These are phyloP conservation scores for Oegoconia quadripuncta DNA, from an alignment of 2,888 invertebrate genomes.

Conservation along the genomic window DNA sequence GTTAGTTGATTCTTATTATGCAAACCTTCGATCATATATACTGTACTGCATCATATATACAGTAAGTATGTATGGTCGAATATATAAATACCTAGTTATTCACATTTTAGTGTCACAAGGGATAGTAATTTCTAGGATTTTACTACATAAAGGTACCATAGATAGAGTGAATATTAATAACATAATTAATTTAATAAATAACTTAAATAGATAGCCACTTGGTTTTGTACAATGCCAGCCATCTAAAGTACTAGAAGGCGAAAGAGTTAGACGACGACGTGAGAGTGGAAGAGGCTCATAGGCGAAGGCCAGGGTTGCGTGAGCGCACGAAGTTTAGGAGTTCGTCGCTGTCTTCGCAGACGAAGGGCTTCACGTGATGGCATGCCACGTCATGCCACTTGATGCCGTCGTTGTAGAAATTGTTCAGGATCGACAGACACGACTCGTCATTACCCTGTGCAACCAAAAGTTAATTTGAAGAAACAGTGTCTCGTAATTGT, in stretches of 20 bases:
- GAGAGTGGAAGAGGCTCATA: conserved; percentile 64
- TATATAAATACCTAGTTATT: not conserved
- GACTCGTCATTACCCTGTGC: conserved; percentile 92
- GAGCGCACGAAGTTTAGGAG: conserved; percentile 93
- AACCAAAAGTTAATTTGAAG: conserved; percentile 14
- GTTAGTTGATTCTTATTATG: no score
- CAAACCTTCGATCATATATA: no score
- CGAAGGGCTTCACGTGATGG: conserved; percentile 91
- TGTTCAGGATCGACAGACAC: conserved; percentile 92
- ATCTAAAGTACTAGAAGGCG: conserved; percentile 51
- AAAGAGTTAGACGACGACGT: conserved; percentile 18
- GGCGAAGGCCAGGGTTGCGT: conserved; percentile 90
- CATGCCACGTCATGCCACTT: conserved; percentile 94
- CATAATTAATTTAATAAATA: conserved; percentile 60
- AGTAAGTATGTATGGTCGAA: no score
- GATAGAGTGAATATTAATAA: conserved; percentile 25
- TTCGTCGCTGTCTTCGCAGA: conserved; percentile 95
- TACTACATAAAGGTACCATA: conserved; percentile 5
- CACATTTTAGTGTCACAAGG: not conserved
- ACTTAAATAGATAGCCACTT: conserved; percentile 66
- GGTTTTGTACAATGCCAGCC: conserved; percentile 74
- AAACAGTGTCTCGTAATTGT: conserved; percentile 4
- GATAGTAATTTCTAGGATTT: not conserved
- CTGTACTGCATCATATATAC: no score
- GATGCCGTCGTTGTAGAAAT: conserved; percentile 93